Conservation (phyloP, 2,113 vertebrate genomes). For the human region GRCh38 chrX:15405001-15405500, state of each 20-base stretch:
- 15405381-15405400: background rate
- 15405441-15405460: background rate
- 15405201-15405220: background rate
- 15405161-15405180: background rate
- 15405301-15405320: background rate
- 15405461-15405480: background rate
- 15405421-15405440: background rate
- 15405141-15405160: slow-evolving; percentile 17
- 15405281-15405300: background rate
- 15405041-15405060: background rate
- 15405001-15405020: slow-evolving; percentile 40
- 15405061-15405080: background rate
- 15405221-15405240: background rate
- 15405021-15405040: slow-evolving; percentile 26
- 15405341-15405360: background rate
- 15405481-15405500: background rate
- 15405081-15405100: background rate
- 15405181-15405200: background rate
- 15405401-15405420: background rate
- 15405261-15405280: background rate
- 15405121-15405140: slow-evolving; percentile 1
- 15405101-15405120: background rate
- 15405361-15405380: background rate
- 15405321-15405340: background rate
- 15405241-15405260: background rate